Conservation (phyloP, 92 coral and sea anemone species). For the Galaxea fascicularis region DNA sequence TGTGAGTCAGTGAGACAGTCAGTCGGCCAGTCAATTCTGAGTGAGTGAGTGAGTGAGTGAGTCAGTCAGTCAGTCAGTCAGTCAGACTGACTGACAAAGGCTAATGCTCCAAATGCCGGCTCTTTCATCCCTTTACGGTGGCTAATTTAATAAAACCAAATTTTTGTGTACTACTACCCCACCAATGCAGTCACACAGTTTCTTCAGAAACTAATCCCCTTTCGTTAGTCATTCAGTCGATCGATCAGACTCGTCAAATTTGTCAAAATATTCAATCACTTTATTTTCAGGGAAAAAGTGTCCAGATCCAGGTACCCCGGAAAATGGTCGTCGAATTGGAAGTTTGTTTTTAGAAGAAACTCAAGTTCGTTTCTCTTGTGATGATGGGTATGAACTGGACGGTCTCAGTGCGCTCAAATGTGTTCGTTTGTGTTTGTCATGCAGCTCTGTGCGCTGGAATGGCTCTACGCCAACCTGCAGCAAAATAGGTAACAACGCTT, state of each 20-base stretch:
- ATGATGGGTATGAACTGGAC: slow-evolving; percentile 78
- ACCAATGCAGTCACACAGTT: no score
- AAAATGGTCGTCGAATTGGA: slow-evolving; percentile 75
- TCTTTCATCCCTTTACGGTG: no score
- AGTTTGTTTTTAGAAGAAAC: slow-evolving; percentile 70
- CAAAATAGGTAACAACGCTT: slow-evolving; percentile 63
- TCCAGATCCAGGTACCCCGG: slow-evolving; percentile 68
- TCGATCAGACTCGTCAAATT: not conserved
- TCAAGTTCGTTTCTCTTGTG: slow-evolving; percentile 78
- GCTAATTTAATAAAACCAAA: no score
- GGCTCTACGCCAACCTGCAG: slow-evolving; percentile 67
- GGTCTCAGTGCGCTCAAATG: slow-evolving; percentile 72
- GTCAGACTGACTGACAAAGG: no score
- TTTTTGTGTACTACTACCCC: no score
- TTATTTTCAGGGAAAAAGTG: slow-evolving; percentile 59
- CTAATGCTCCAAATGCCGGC: no score
- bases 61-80: not conserved
- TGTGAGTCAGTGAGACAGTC: not conserved
- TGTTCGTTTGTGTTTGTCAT: slow-evolving; percentile 8
- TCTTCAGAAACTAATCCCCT: not conserved
- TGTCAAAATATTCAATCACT: not conserved
- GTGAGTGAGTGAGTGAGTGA: not conserved
- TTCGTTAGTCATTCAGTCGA: not conserved
- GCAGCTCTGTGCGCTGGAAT: slow-evolving; percentile 74
- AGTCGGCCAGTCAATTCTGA: no score